These are phyloP conservation scores for Gephyroberyx darwinii DNA, from an alignment of 2,797 vertebrate species.

Conservation along the genomic window DNA sequence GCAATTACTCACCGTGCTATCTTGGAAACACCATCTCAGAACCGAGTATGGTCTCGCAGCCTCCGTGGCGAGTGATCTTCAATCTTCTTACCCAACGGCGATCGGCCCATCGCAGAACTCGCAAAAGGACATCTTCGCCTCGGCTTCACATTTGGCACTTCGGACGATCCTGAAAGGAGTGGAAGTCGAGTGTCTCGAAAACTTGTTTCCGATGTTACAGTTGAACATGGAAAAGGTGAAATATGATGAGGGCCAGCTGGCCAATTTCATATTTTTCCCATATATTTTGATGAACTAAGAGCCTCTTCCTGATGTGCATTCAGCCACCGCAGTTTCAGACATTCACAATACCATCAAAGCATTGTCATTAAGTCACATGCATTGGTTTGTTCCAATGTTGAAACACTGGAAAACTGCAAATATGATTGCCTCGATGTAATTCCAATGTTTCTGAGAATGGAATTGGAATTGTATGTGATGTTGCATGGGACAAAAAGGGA, in stretches of 20 bases:
- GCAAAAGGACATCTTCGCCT: conserved; percentile 20
- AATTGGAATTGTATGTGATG: neutral
- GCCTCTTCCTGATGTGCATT: neutral
- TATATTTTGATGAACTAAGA: neutral
- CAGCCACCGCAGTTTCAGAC: neutral
- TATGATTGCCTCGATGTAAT: neutral
- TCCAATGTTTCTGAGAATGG: neutral
- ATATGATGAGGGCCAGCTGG: conserved; percentile 1
- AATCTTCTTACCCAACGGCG: neutral
- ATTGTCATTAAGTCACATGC: neutral
- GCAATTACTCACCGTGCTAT: neutral
- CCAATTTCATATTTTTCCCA: no score
- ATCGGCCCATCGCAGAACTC: neutral
- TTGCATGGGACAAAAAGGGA: neutral
- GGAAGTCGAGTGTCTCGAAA: neutral
- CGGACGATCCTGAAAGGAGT: conserved; percentile 1
- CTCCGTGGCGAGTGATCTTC: neutral
- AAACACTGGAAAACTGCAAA: neutral
- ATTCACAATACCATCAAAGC: conserved; percentile 1
- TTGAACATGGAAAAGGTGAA: neutral
- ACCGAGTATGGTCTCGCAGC: no score
- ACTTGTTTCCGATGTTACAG: neutral
- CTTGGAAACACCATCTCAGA: neutral
- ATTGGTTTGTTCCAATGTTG: neutral
- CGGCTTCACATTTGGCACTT: neutral